These are phyloP conservation scores for Pyrocoelia pectoralis DNA, from an alignment of 2,888 invertebrate species.

Conservation along the genomic window DNA sequence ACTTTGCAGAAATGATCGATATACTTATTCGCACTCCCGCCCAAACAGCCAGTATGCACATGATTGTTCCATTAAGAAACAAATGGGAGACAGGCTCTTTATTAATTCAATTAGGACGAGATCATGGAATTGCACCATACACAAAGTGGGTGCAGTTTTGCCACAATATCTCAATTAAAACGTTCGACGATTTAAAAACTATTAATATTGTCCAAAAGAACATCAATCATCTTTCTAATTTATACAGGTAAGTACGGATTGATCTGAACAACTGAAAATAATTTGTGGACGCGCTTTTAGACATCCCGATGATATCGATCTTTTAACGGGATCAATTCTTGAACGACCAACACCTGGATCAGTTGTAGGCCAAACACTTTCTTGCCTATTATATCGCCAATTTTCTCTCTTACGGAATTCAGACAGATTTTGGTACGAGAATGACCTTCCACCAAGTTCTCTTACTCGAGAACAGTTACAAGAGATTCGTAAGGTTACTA, in stretches of 20 bases:
- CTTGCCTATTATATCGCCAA: conserved; percentile 85
- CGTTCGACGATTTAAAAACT: conserved; percentile 67
- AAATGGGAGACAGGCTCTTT: conserved; percentile 62
- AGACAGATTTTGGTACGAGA: conserved; percentile 96
- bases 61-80: conserved; percentile 53
- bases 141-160: conserved; percentile 73
- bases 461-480: conserved; percentile 78
- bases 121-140: conserved; percentile 84
- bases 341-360: conserved; percentile 83
- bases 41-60: conserved; percentile 67
- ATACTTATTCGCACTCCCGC: conserved; percentile 72
- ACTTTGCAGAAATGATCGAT: conserved; percentile 63
- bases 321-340: conserved; percentile 83
- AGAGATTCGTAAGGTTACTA: conserved; percentile 80
- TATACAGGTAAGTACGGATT: conserved; percentile 68
- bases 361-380: conserved; percentile 86
- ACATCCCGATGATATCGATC: conserved; percentile 80
- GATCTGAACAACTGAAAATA: background rate
- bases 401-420: conserved; percentile 84
- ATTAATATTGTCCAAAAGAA: conserved; percentile 66
- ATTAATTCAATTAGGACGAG: conserved; percentile 72
- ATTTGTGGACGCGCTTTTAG: conserved; percentile 57
- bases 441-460: conserved; percentile 89
- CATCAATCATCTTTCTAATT: conserved; percentile 69
- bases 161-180: conserved; percentile 55